Evolutionary conservation across 1,140 invertebrate genomes (phyloP).

Genomic region (Probaryconus sp.): DNA sequence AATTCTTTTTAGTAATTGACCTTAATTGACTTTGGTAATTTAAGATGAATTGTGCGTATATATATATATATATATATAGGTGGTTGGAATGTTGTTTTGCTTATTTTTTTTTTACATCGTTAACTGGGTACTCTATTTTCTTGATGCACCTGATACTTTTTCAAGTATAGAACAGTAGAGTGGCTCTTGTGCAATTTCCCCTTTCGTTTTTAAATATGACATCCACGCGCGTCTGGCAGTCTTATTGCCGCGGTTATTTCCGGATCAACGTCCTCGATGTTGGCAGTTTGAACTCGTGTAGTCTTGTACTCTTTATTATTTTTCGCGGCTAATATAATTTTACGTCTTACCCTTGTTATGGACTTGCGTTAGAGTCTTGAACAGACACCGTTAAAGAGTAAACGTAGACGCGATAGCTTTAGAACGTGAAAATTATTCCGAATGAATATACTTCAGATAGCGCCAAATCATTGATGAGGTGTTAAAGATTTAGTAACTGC

Average conservation of each 20-base stretch:
- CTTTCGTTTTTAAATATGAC: slow-evolving; percentile 37
- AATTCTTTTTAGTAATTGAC: too few relatives aligned
- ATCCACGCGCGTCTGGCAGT: slow-evolving; percentile 44
- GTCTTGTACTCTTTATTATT: slow-evolving; percentile 47
- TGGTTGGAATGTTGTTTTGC: neutral
- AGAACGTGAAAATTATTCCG: slow-evolving; percentile 9
- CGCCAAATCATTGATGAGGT: too few relatives aligned
- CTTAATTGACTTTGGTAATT: too few relatives aligned
- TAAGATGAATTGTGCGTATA: slow-evolving; percentile 8
- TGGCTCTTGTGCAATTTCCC: slow-evolving; percentile 26
- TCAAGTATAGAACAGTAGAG: slow-evolving; percentile 31
- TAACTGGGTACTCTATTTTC: too few relatives aligned
- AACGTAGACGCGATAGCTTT: slow-evolving; percentile 34
- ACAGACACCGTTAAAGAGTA: slow-evolving; percentile 32
- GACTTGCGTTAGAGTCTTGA: slow-evolving; percentile 7
- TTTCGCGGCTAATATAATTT: slow-evolving; percentile 54
- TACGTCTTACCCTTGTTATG: slow-evolving; percentile 23
- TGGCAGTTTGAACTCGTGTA: slow-evolving; percentile 49
- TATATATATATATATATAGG: too few relatives aligned
- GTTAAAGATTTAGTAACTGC: too few relatives aligned
- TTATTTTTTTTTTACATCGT: slow-evolving; percentile 1
- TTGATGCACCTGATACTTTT: slow-evolving; percentile 31
- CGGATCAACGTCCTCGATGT: slow-evolving; percentile 54
- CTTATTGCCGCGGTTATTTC: slow-evolving; percentile 55
- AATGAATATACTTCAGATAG: slow-evolving; percentile 6